Base-by-base conservation (phyloP, 2,113 vertebrate species). In the Hemichromis elongatus region DNA sequence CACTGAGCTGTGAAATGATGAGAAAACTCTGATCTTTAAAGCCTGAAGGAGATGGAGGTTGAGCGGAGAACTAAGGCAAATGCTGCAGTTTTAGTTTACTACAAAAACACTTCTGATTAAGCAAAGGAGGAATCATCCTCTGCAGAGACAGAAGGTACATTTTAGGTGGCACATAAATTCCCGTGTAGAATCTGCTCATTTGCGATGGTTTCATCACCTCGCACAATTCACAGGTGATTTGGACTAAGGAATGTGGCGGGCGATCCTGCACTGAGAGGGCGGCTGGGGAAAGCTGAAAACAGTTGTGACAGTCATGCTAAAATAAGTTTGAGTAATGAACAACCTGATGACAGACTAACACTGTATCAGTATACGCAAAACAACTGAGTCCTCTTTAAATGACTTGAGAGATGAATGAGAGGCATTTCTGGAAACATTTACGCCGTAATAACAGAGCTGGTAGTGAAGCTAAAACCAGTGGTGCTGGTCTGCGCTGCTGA, bases 151-250 rank as follows among this genome's bases (percentile, higher is more conserved):
- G 26, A 6, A 14, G 42, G 56, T 59, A 66, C 0, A 13, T 30
- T 66, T 80, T 21, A 79, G 54, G 78, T 54, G 80, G 63, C 3
- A n/a, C 61, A 66, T 55, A 84, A 53, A 84, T 80, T 82, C 81
- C 80, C 47, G 55, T 47, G 55, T 30, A 26, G 82, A 84, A 83
- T 79, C 90, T 50, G 78, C 83, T 91, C 50, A 33, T 91, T 91
- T 79, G 90, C 57, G 28, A 88, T 79, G 89, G 90, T 93, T 92
- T 95, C 93, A 95, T 94, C 94, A 94, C 91, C 88, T 94, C 66
- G 40, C 61, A 42, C 42, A 78, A 77, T 90, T 94, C 88, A 87
- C 90, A 90, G 79, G 81, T 88, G 85, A 83, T 90, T 85, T 90
- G 91, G 89, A 77, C 55, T 9, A 61, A 85, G 91, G 92, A 94